A percentile compares a stretch with the other conserved stretches of the same genome.
These are phyloP conservation scores for Synchiropus splendidus DNA, from an alignment of 2,113 vertebrate genomes.

Conservation along the genomic window DNA sequence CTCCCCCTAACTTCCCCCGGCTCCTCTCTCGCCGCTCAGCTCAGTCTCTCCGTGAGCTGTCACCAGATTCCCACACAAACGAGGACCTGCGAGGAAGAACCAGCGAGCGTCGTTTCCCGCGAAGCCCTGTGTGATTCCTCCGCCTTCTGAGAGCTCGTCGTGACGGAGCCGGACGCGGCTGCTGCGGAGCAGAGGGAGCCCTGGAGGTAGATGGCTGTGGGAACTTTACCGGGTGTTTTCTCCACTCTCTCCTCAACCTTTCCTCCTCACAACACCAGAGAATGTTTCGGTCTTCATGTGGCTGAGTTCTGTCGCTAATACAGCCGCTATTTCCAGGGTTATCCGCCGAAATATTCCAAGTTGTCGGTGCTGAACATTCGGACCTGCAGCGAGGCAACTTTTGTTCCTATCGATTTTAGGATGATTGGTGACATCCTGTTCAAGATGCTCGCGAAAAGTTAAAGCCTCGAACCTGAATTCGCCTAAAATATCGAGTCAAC, in stretches of 20 bases:
- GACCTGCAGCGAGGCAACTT: too few relatives aligned
- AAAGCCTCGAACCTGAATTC: too few relatives aligned
- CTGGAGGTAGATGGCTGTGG: conserved; percentile 2
- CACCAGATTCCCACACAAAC: conserved; percentile 17
- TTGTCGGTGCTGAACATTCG: too few relatives aligned
- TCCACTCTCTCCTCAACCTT: neutral
- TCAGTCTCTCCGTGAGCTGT: conserved; percentile 54
- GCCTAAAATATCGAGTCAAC: too few relatives aligned
- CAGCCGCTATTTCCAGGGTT: too few relatives aligned
- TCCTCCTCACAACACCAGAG: neutral
- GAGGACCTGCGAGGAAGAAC: neutral
- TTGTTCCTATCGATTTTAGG: too few relatives aligned
- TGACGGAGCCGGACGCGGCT: conserved; percentile 23
- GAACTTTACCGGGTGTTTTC: conserved; percentile 32
- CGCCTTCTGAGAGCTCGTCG: conserved; percentile 17
- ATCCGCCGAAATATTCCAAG: too few relatives aligned
- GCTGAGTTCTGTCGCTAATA: too few relatives aligned
- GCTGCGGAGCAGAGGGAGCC: conserved; percentile 35
- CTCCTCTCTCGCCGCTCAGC: conserved; percentile 36
- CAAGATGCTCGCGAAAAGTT: too few relatives aligned
- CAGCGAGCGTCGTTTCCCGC: neutral
- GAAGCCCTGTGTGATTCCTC: neutral
- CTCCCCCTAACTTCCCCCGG: conserved; percentile 55
- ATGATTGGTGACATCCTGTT: too few relatives aligned
- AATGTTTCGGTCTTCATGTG: conserved; percentile 1